A percentile compares a stretch with the other conserved stretches of the same genome.
Evolutionary conservation across 2,113 vertebrate species (phyloP).

Genomic region (Oreotrochilus melanogaster): DNA sequence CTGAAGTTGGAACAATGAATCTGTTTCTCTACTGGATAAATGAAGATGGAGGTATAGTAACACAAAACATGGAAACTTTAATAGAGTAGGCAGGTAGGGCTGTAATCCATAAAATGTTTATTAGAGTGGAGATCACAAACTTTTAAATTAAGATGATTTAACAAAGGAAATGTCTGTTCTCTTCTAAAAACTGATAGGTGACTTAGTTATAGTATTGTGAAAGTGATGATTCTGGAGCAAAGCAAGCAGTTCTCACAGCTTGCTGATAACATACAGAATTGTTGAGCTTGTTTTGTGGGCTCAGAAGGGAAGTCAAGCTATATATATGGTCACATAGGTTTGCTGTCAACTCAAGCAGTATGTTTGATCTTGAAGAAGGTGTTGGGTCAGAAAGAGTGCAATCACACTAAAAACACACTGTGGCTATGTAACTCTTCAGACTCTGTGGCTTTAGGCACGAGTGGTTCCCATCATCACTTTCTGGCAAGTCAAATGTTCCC

Average conservation of each 20-base stretch:
- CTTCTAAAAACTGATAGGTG: background rate
- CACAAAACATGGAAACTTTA: background rate
- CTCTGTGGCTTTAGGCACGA: background rate
- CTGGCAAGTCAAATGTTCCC: background rate
- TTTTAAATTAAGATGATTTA: background rate
- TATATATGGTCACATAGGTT: background rate
- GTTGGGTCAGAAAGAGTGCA: background rate
- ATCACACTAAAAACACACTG: background rate
- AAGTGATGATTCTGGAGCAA: background rate
- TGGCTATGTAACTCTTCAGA: background rate
- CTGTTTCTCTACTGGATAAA: conserved; percentile 93
- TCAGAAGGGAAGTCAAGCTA: background rate
- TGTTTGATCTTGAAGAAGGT: background rate
- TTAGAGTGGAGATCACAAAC: background rate
- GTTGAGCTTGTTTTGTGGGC: fast-evolving
- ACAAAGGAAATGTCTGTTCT: background rate
- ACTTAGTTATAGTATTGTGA: background rate
- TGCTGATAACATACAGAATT: background rate
- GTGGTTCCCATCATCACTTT: background rate
- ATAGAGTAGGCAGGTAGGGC: background rate
- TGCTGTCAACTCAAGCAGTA: background rate
- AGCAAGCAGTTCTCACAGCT: background rate
- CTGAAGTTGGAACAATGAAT: conserved; percentile 95
- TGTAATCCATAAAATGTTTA: background rate
- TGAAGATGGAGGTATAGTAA: conserved; percentile 88